Evolutionary conservation across 2,797 vertebrate species (phyloP).

Genomic region (Pogoniulus pusillus): DNA sequence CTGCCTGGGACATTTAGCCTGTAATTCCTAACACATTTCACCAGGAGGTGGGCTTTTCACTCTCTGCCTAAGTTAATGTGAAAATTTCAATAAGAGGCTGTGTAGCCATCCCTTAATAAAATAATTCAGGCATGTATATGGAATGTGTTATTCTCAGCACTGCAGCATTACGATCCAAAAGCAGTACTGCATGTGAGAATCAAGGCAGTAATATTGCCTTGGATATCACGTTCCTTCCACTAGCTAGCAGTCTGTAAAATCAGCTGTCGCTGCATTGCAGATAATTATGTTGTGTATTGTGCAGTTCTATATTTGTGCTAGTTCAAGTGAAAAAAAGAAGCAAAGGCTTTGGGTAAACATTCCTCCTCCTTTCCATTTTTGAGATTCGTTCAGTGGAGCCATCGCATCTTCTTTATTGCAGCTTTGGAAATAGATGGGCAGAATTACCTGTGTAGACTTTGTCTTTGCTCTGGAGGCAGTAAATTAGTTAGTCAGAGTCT

Average conservation of each 20-base stretch:
- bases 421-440: constrained; percentile 24
- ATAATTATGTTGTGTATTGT: constrained; percentile 36
- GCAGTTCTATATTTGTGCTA: constrained; percentile 42
- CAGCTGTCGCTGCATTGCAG: constrained; percentile 50
- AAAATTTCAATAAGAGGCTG: constrained; percentile 14
- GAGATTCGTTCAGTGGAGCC: constrained; percentile 21
- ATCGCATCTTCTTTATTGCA: constrained; percentile 17
- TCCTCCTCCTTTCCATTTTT: constrained; percentile 42
- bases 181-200: neutral
- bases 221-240: neutral
- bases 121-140: constrained; percentile 24
- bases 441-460: constrained; percentile 19
- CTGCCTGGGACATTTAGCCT: constrained; percentile 3
- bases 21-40: constrained; percentile 1
- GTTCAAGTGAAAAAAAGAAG: constrained; percentile 41
- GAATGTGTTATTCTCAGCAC: constrained; percentile 28
- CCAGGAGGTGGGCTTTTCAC: neutral
- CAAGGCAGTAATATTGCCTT: constrained; percentile 45
- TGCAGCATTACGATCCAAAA: constrained; percentile 31
- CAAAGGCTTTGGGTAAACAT: constrained; percentile 32
- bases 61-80: neutral
- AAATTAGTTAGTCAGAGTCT: constrained; percentile 17
- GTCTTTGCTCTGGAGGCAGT: constrained; percentile 5
- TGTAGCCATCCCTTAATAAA: constrained; percentile 27
- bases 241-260: constrained; percentile 42